phyloP scores from a whole-genome alignment of 2,113 vertebrate genomes.

The Leucoraja erinaceus region DNA sequence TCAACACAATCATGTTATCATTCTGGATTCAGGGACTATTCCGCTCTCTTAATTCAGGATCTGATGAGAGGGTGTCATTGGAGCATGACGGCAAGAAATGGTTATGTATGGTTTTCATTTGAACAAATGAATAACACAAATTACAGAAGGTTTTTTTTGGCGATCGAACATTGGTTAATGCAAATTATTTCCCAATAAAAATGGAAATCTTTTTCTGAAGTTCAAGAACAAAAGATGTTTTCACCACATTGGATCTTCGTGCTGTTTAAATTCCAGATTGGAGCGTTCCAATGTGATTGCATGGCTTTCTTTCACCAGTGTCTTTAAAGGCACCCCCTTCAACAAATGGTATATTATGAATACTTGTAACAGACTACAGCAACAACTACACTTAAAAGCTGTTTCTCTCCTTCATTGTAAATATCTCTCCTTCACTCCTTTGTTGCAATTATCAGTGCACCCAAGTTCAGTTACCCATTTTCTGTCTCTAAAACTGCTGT shows the following conservation, averaged over 20 bases:
- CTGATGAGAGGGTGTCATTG: not conserved
- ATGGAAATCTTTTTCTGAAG: not conserved
- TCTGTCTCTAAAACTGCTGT: not conserved
- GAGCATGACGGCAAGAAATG: not conserved
- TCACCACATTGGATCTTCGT: not conserved
- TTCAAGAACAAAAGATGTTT: not conserved
- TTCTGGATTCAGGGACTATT: not conserved
- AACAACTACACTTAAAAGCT: not conserved
- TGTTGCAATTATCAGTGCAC: not conserved
- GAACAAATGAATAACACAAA: not conserved
- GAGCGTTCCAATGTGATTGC: not conserved
- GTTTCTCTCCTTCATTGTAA: not conserved
- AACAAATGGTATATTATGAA: not conserved
- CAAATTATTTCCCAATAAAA: not conserved
- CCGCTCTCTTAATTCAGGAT: not conserved
- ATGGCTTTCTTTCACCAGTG: not conserved
- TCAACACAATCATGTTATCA: not conserved
- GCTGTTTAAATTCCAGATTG: not conserved
- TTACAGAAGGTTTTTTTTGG: not conserved
- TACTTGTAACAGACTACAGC: not conserved
- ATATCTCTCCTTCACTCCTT: not conserved
- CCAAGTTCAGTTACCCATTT: not conserved
- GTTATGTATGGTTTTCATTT: not conserved
- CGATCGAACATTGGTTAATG: not conserved
- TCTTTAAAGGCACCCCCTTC: not conserved